These are phyloP conservation scores for Mythimna pallens DNA, from an alignment of 2,888 invertebrate species.

Conservation along the genomic window DNA sequence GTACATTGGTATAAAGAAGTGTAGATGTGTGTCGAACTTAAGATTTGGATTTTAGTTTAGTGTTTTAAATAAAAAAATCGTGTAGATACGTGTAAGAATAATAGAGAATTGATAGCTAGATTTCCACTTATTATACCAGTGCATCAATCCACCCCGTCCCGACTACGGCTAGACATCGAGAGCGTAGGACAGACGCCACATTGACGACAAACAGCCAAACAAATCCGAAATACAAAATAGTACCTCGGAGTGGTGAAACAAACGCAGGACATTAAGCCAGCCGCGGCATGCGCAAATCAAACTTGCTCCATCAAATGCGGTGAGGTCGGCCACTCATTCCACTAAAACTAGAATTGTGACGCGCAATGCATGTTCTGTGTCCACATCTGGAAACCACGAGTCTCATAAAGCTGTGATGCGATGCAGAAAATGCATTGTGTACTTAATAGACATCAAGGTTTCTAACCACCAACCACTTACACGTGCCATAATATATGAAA, in stretches of 20 bases:
- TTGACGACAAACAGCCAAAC: conserved; percentile 88
- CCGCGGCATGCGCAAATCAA: conserved; percentile 89
- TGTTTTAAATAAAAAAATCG: conserved; percentile 44
- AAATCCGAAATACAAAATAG: conserved; percentile 84
- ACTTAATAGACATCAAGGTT: conserved; percentile 73
- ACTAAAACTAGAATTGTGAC: conserved; percentile 87
- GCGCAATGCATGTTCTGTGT: conserved; percentile 87
- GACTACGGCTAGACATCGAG: conserved; percentile 82
- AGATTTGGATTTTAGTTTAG: conserved; percentile 29
- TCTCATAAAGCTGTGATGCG: conserved; percentile 70
- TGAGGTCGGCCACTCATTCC: conserved; percentile 90
- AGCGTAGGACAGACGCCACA: conserved; percentile 85
- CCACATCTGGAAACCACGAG: conserved; percentile 74
- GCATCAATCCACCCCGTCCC: conserved; percentile 85
- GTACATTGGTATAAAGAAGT: conserved; percentile 66
- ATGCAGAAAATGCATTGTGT: conserved; percentile 85
- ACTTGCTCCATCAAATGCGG: conserved; percentile 90
- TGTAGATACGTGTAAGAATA: conserved; percentile 50
- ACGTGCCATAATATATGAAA: conserved; percentile 69
- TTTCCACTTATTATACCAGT: conserved; percentile 62
- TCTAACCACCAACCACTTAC: conserved; percentile 74
- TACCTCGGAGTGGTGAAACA: conserved; percentile 87
- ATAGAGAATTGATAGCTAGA: conserved; percentile 26
- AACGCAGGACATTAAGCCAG: conserved; percentile 88
- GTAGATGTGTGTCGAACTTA: conserved; percentile 46